Base-by-base conservation (phyloP, 2,113 vertebrate genomes). In the Gasterosteus nipponicus region DNA sequence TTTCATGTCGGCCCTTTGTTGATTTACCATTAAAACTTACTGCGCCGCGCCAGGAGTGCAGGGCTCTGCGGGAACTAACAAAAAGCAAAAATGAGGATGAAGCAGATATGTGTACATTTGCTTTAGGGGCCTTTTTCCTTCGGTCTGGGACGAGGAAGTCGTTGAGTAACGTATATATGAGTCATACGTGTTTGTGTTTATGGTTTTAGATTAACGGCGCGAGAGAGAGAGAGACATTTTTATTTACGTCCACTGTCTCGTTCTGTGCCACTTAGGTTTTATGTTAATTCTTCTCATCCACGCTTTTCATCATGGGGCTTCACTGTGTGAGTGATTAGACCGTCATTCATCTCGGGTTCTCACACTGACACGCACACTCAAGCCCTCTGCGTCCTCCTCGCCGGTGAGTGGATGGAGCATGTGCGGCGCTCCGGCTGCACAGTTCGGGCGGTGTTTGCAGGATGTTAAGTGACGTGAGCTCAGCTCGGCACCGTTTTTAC, bases 1-100 rank as follows among this genome's bases (percentile, higher is more conserved):
- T 94, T 95, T 94, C 90, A 93, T 93, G 93, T 93, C 76, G 79
- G 78, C 79, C 87, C 92, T 94, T 93, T 92, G 93, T 94, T 94
- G 93, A 94, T 93, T 94, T 93, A 91, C 91, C 89, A 92, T 93
- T 94, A 91, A 92, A 94, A 93, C 87, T 91, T 90, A 82, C 88
- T 77, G 85, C 89, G 84, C 77, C 71, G 81, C 80, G 88, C 84
- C 73, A 82, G 66, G 85, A 80, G 90, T 66, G 86, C 74, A 86
- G 82, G 81, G 85, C 86, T 86, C 83, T 81, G 86, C 82, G 62
- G 83, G 86, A 89, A 79, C 69, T 78, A 81, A 82, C 81, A 80
- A 77, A 89, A 89, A 81, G 68, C 68, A 81, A 89, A 86, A 77
- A 77, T 77, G 85, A 82, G 90, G 87, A 89, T 89, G 86, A 87